Base-by-base conservation (phyloP, 2,888 invertebrate genomes). In the Synergus gifuensis region DNA sequence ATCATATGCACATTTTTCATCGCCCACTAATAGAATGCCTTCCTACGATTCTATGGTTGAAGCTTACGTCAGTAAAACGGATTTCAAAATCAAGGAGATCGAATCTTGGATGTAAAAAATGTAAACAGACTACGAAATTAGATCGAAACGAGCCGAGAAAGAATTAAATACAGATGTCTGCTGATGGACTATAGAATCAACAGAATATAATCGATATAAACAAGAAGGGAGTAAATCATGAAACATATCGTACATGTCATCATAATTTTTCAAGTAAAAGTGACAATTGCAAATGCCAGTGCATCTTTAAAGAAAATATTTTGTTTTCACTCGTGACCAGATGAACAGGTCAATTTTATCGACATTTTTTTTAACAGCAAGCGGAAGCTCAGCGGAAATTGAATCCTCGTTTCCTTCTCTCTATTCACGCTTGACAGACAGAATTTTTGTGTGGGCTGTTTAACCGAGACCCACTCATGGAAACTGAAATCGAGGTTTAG, bases 351-450 rank as follows among this genome's bases (percentile, higher is more conserved):
- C 46, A 46, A 7, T 60, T n/a, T 60, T 22, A 60, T 22, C 60
- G 60, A 60, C 12, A 60, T 18, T 60, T 60, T 60, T 60, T 60
- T 46, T 11, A 40, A 40, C 40, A 40, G 60, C 54, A 80, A 82
- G 83, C 84, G 85, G 85, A 86, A 86, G 84, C 81, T 80, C 77
- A 84, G 79, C 81, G 83, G 84, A 84, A 84, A 83, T 85, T 82
- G 81, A 84, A 83, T 84, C 79, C 82, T 73, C 76, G 28, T 54
- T 81, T 81, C 83, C 78, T 83, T 81, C 78, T 73, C 73, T 63
- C 62, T 80, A 58, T 79, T 81, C 77, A 83, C 76, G 79, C 79
- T 76, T 79, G 83, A 79, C 77, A 77, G 78, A 42, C 77, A 62
- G 63, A 77, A 40, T 62, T 40, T 16, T 69, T 80, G 80, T 76